Evolutionary conservation across 2,113 vertebrate genomes (phyloP).

Genomic region (Pipa parva): DNA sequence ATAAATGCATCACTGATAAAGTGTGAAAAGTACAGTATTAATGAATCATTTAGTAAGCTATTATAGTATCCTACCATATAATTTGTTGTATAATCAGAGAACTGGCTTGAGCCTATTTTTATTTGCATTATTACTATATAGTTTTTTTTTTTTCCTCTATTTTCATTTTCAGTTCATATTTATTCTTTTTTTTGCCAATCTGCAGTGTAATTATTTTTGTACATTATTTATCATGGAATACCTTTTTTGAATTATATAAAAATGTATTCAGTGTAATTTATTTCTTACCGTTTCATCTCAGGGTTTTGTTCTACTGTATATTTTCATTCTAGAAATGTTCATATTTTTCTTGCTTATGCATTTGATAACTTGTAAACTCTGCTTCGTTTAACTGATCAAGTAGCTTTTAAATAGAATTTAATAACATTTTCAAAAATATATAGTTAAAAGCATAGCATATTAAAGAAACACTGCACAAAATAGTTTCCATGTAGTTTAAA

Average conservation of each 20-base stretch:
- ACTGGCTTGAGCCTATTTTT: background rate
- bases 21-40: background rate
- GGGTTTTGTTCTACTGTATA: background rate
- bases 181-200: background rate
- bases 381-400: background rate
- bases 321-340: background rate
- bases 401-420: too few relatives aligned
- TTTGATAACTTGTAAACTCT: background rate
- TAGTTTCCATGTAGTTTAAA: too few relatives aligned
- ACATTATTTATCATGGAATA: background rate
- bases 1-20: background rate
- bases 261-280: background rate
- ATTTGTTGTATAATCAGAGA: background rate
- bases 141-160: background rate
- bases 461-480: too few relatives aligned
- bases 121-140: background rate
- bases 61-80: background rate
- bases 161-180: background rate
- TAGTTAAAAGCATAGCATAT: too few relatives aligned
- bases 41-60: background rate
- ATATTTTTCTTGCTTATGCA: conserved; percentile 1
- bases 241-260: background rate
- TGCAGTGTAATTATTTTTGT: background rate
- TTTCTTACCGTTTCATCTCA: background rate
- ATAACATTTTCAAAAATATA: too few relatives aligned